Conservation (phyloP, 1,140 invertebrate species). For the Ceratina japonica region DNA sequence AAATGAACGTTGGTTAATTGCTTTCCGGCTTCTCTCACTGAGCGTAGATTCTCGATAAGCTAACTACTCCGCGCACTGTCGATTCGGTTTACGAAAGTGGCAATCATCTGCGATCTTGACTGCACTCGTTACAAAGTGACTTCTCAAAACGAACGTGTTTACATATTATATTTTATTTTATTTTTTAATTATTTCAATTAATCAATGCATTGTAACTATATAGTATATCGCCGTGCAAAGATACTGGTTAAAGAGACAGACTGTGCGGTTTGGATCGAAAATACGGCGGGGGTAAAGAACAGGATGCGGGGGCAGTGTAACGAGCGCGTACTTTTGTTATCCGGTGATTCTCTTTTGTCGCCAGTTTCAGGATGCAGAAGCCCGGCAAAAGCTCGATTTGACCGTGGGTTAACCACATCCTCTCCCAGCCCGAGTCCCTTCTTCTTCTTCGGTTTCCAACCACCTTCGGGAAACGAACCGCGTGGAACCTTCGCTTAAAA, state of each 20-base stretch:
- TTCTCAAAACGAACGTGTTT: too few species aligned
- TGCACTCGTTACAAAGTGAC: too few species aligned
- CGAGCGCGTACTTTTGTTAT: constrained; percentile 66
- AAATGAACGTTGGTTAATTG: constrained; percentile 51
- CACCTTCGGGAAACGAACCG: constrained; percentile 52
- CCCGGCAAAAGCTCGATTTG: constrained; percentile 72
- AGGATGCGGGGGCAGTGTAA: constrained; percentile 62
- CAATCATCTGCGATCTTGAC: too few species aligned
- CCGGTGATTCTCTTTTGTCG: constrained; percentile 70
- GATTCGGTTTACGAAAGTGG: too few species aligned
- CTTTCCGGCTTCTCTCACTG: not conserved
- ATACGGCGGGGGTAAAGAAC: constrained; percentile 30
- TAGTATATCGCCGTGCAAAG: too few species aligned
- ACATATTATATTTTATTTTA: too few species aligned
- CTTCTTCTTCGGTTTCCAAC: constrained; percentile 72
- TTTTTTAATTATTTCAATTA: too few species aligned
- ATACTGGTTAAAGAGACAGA: not conserved
- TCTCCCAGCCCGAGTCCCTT: constrained; percentile 36
- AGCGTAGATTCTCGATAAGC: constrained; percentile 52
- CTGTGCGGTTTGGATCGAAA: not conserved
- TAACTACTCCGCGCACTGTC: too few species aligned
- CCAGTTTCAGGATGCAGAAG: constrained; percentile 74
- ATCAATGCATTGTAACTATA: too few species aligned
- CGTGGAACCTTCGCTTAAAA: constrained; percentile 41
- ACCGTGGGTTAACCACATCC: constrained; percentile 73